Evolutionary conservation across 1,140 invertebrate species (phyloP), one percentile per base, ranked within the genome.

Genomic region (Platorchestia sp.): DNA sequence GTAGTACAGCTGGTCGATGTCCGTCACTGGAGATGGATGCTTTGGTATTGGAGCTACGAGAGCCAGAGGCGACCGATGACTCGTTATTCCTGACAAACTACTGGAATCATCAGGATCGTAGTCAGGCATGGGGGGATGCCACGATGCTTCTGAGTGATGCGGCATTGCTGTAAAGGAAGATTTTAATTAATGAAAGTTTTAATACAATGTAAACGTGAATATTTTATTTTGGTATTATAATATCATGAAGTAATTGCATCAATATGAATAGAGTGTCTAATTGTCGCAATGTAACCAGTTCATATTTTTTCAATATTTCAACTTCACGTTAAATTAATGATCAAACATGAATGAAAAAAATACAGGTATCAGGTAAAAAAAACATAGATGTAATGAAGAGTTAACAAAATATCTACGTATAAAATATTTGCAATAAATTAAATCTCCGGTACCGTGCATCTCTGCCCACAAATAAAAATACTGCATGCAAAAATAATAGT

Each of bases 1-100:
- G 95, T 96, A 96, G 95, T 96, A 96, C 0, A 96, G 95, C 51
- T 96, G 96, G 95, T 96, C 96, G 43, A 96, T 96, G 47, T 96
- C 96, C 3, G 96, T 95, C 22, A 95, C 96, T 19, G 96, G 95
- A 10, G 96, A 96, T 6, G 96, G 95, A 42, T 47, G 96, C 19
- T 95, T 95, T 51, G 87, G 95, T 93, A 93, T 45, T 87, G 96
- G n/a, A 59, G 95, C 7, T 95, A 95, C 96, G 95, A 95, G 45
- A 59, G 89, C 45, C 90, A 59, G 45, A 47, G 91, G 41, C 27
- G 51, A 95, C 95, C 95, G 95, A 95, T 95, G 95, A 91, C 90
- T 93, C 91, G 91, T 45, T 93, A 93, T 93, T 3, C 91, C 91
- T 10, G 91, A 93, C 43, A 93, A n/a, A n/a, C 91, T 93, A 44